phyloP scores from a whole-genome alignment of 2,113 vertebrate species.

The Tenrec ecaudatus region DNA sequence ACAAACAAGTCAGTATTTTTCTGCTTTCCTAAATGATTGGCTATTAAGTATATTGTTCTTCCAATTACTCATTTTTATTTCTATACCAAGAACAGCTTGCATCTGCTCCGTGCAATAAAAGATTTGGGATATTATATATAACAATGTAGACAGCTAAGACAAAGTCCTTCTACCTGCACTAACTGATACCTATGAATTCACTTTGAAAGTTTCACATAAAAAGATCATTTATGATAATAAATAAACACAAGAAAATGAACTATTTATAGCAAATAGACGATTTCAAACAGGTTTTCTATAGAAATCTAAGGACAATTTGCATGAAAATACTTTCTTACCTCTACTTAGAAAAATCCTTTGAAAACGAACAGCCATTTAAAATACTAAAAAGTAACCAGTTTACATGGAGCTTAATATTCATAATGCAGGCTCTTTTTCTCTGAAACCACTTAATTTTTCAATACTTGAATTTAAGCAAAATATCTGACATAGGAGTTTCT shows the following conservation, averaged over 20 bases:
- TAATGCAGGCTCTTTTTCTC: constrained; percentile 24
- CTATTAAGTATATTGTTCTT: background rate
- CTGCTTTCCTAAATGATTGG: constrained; percentile 1
- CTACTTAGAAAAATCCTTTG: constrained; percentile 25
- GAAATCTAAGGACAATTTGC: background rate
- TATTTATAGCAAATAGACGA: constrained; percentile 28
- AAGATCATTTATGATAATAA: constrained; percentile 45
- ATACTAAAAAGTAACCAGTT: constrained; percentile 29
- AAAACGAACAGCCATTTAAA: constrained; percentile 46
- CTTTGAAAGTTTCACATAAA: constrained; percentile 33
- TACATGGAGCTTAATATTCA: background rate
- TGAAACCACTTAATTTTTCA: constrained; percentile 59
- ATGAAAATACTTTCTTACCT: background rate
- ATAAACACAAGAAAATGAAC: constrained; percentile 5
- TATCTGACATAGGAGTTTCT: constrained; percentile 64
- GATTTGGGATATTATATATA: background rate
- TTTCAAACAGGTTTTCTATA: constrained; percentile 27
- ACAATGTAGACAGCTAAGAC: background rate
- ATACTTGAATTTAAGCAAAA: constrained; percentile 61
- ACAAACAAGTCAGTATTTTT: constrained; percentile 34
- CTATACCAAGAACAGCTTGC: constrained; percentile 7
- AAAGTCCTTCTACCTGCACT: background rate
- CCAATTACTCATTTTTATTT: constrained; percentile 46
- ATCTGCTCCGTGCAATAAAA: background rate
- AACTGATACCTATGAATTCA: constrained; percentile 32